Conservation (phyloP, 2,113 vertebrate species). For the Phalacrocorax carbo region DNA sequence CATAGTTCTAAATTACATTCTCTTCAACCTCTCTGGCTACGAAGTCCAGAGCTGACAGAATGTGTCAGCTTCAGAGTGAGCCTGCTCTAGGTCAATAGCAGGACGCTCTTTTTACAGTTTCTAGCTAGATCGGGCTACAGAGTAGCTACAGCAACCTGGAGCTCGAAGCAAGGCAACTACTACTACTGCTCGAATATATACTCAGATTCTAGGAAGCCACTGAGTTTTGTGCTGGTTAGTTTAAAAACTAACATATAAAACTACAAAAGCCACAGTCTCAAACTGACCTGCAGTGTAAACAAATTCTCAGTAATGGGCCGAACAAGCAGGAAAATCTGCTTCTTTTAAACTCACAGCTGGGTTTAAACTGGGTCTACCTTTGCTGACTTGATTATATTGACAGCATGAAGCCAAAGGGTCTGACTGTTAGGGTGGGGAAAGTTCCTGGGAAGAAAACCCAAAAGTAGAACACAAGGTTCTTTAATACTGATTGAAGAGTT, state of each 20-base stretch:
- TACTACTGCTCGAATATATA: background rate
- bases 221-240: background rate
- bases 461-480: background rate
- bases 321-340: background rate
- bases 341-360: background rate
- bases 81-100: background rate
- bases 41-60: background rate
- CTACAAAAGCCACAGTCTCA: background rate
- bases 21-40: background rate
- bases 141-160: fast-evolving
- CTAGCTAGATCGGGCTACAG: background rate
- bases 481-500: background rate
- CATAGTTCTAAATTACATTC: background rate
- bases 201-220: background rate
- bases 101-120: background rate
- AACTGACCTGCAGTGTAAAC: background rate
- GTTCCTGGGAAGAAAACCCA: background rate
- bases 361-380: background rate
- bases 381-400: background rate
- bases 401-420: background rate
- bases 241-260: background rate
- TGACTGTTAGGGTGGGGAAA: background rate
- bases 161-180: background rate
- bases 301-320: background rate
- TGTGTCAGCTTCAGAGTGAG: background rate